A percentile compares a stretch with the other conserved stretches of the same genome.
Conservation (phyloP, 1,140 invertebrate genomes). For the Zaprionus kolodkinae region DNA sequence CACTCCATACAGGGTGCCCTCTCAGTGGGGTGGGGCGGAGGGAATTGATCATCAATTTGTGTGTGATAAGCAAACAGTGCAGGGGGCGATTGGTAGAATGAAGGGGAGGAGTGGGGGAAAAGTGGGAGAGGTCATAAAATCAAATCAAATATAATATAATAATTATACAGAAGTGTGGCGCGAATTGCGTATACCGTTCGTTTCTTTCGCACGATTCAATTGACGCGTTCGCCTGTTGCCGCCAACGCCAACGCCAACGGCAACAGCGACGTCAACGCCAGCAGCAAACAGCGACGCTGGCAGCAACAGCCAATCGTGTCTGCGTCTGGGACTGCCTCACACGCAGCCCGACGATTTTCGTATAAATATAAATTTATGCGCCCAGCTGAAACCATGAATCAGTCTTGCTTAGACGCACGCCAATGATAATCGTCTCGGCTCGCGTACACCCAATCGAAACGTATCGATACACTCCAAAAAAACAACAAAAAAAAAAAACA, state of each 20-base stretch:
- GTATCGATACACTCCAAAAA: background rate
- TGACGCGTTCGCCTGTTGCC: constrained; percentile 48
- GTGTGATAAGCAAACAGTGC: background rate
- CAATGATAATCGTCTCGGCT: constrained; percentile 72
- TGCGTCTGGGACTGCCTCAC: constrained; percentile 54
- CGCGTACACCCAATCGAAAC: constrained; percentile 30
- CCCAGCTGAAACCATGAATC: constrained; percentile 68
- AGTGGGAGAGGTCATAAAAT: constrained; percentile 36
- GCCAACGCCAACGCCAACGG: constrained; percentile 4
- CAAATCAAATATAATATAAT: constrained; percentile 73
- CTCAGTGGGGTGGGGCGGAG: no score
- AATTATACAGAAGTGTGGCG: constrained; percentile 59
- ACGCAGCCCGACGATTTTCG: constrained; percentile 63
- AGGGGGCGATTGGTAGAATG: background rate
- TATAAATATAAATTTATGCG: constrained; percentile 82
- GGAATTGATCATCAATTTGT: constrained; percentile 22
- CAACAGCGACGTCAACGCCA: constrained; percentile 13
- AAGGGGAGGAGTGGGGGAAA: no score
- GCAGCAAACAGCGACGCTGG: constrained; percentile 4
- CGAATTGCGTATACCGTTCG: constrained; percentile 39
- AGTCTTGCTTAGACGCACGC: constrained; percentile 77
- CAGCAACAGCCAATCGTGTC: constrained; percentile 5
- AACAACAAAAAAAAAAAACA: no score
- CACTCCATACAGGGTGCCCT: no score
- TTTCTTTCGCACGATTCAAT: constrained; percentile 54